Conservation (phyloP, 1,140 invertebrate genomes). For the Aphis craccivora region DNA sequence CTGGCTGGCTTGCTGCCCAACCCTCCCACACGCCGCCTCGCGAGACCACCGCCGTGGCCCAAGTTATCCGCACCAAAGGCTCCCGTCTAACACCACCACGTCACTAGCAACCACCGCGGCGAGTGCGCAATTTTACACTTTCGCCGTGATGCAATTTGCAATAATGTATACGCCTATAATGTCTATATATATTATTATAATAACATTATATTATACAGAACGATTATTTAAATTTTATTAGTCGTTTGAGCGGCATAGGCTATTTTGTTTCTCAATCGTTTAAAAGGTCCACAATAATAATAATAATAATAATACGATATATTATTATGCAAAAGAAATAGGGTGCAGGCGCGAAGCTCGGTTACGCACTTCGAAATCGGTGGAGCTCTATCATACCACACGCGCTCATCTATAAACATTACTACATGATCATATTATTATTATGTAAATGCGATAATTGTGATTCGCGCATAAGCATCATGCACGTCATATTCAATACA, state of each 20-base stretch:
- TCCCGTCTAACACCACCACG: not conserved
- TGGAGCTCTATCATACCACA: too few species aligned
- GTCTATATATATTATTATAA: too few species aligned
- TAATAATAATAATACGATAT: too few species aligned
- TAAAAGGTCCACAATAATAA: not conserved
- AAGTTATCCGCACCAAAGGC: not conserved
- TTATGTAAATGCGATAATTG: too few species aligned
- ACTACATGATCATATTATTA: too few species aligned
- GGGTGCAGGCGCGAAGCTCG: too few species aligned
- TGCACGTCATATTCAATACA: not conserved
- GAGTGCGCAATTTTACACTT: not conserved
- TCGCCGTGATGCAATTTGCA: not conserved
- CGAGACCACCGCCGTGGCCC: not conserved
- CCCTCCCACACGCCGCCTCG: not conserved
- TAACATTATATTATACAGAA: not conserved
- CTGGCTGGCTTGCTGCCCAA: not conserved
- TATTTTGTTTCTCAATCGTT: not conserved
- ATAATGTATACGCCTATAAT: not conserved
- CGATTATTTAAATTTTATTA: not conserved
- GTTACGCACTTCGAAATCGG: too few species aligned
- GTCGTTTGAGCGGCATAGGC: not conserved
- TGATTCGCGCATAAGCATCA: not conserved
- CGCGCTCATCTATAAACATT: too few species aligned
- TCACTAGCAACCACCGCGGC: not conserved
- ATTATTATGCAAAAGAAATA: not conserved